phyloP scores from a whole-genome alignment of 2,113 vertebrate genomes.

The Diphyllodes magnificus region DNA sequence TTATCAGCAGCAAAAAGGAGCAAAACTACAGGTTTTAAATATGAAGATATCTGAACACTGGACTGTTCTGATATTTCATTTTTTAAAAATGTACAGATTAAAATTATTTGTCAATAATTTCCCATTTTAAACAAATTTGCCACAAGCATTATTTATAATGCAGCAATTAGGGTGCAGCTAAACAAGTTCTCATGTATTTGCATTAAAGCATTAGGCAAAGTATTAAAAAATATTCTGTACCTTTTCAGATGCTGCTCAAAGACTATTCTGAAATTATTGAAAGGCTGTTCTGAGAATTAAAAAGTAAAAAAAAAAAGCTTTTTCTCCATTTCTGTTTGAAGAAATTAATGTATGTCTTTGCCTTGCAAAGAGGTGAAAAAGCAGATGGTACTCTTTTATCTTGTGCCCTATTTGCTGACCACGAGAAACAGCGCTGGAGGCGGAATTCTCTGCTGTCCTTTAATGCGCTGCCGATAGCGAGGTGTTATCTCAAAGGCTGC shows the following conservation, averaged over 20 bases:
- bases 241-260: background rate
- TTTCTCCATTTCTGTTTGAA: background rate
- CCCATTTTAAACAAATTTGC: background rate
- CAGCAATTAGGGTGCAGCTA: background rate
- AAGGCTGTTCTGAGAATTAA: background rate
- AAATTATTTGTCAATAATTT: background rate
- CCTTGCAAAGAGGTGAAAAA: background rate
- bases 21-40: background rate
- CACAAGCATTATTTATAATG: background rate
- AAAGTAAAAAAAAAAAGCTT: background rate
- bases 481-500: constrained; percentile 33
- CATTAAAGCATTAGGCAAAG: background rate
- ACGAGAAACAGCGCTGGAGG: background rate
- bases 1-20: background rate
- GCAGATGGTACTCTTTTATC: constrained; percentile 1
- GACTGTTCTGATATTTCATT: background rate
- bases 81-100: fast-evolving
- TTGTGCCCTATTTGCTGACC: background rate
- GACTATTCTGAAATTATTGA: background rate
- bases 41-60: background rate
- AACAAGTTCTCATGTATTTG: background rate
- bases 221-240: background rate
- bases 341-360: background rate
- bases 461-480: background rate
- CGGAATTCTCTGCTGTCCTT: background rate